Base-by-base conservation (phyloP, 2,797 vertebrate species). In the Onychomys torridus region DNA sequence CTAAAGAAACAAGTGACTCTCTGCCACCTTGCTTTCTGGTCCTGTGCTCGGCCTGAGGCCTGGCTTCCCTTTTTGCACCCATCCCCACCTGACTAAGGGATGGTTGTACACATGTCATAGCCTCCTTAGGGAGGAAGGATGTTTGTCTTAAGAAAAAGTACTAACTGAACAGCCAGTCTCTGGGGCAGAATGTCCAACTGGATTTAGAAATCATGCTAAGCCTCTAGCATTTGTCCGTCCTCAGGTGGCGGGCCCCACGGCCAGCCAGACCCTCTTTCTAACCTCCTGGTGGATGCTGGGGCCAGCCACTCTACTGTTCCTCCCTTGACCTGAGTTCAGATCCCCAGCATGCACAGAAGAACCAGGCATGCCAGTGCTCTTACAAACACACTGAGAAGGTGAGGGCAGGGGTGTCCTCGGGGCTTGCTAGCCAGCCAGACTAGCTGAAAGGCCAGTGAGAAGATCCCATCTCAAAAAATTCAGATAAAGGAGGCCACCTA, bases 131-230 rank as follows among this genome's bases (percentile, higher is more conserved):
- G n/a, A 86, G 52, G n/a, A 69, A 61, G 59, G 29, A 13, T 11
- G 17, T 89, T 82, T 91, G 61, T 86, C 17, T 93, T 69, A 73
- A 27, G 52, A 55, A 86, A 85, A 89, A 71, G 32, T 21, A 86
- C 83, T 21, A 32, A 79, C 65, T 71, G 77, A 89, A 65, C 85
- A 94, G 55, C 55, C 29, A 32, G 29, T 77, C n/a, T 59, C 59
- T 76, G 59, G 82, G 29, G 19, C 65, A 59, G 16, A 40, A 19
- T 11, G 6, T 77, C 34, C 49, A 17, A 12, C 67, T 78, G 67
- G 87, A 85, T 76, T 93, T 67, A 71, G 87, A 55, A 71, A n/a
- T 16, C 59, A 86, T 13, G 32, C 8, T 69, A 21, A 82, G 29
- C 61, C 40, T 25, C 57, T 27, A 6, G 0, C 7, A 49, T 40